Evolutionary conservation across 2,113 vertebrate genomes (phyloP).

Genomic region (Oncorhynchus kisutch): DNA sequence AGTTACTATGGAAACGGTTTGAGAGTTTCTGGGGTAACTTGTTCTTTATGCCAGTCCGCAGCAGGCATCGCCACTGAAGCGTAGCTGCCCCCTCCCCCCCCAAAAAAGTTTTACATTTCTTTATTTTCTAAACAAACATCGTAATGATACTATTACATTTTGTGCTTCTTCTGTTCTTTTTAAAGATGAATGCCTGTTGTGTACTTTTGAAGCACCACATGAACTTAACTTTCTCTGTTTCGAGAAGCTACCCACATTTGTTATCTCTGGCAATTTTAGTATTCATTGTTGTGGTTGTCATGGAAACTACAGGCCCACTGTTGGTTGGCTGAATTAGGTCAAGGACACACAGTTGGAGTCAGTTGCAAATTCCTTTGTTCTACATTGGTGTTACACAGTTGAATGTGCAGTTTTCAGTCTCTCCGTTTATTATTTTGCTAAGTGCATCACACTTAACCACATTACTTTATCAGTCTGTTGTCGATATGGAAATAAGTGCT

Average conservation of each 20-base stretch:
- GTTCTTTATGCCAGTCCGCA: constrained; percentile 26
- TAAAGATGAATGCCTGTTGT: constrained; percentile 50
- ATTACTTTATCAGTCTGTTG: not conserved
- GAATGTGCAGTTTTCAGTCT: not conserved
- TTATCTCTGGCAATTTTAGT: constrained; percentile 29
- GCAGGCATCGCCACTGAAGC: constrained; percentile 29
- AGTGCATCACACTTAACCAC: constrained; percentile 13
- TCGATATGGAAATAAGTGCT: constrained; percentile 12
- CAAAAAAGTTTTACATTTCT: constrained; percentile 22
- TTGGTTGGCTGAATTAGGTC: constrained; percentile 22
- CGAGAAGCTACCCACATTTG: constrained; percentile 43
- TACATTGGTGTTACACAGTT: not conserved
- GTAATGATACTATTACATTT: constrained; percentile 22
- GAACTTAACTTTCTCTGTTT: constrained; percentile 62
- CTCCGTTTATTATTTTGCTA: not conserved
- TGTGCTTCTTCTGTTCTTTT: constrained; percentile 23
- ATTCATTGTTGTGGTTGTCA: constrained; percentile 10
- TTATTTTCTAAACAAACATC: constrained; percentile 26
- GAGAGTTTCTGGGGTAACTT: constrained; percentile 41
- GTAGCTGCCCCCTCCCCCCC: constrained; percentile 29
- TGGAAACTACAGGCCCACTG: constrained; percentile 18
- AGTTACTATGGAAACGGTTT: constrained; percentile 23
- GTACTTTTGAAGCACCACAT: constrained; percentile 61
- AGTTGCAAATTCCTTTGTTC: not conserved
- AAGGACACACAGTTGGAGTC: not conserved